phyloP scores from a whole-genome alignment of 2,888 invertebrate species.

The Xanthorhoe spadicearia region DNA sequence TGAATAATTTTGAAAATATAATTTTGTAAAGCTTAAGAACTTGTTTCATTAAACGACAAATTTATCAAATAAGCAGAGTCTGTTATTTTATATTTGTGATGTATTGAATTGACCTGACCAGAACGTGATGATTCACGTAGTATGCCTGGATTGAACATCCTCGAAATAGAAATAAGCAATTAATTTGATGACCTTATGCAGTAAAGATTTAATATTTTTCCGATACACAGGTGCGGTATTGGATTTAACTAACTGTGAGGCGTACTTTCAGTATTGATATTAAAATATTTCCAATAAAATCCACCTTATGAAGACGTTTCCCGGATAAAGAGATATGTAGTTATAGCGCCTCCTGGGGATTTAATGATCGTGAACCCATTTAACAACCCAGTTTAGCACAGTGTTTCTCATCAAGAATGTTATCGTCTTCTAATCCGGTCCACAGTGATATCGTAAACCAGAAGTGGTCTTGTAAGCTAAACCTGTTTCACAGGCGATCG shows the following conservation, averaged over 20 bases:
- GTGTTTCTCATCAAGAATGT: slow-evolving; percentile 75
- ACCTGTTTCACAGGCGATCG: slow-evolving; percentile 75
- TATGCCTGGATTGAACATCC: no score
- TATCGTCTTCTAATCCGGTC: slow-evolving; percentile 82
- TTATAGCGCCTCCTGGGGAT: slow-evolving; percentile 65
- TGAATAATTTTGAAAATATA: no score
- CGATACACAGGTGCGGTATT: slow-evolving; percentile 8
- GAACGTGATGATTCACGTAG: no score
- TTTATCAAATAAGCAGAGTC: no score
- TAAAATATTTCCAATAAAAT: slow-evolving; percentile 47
- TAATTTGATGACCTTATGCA: neutral
- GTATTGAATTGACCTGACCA: no score
- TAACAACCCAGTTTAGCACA: slow-evolving; percentile 74
- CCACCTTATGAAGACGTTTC: slow-evolving; percentile 57
- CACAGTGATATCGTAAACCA: slow-evolving; percentile 79
- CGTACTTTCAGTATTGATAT: slow-evolving; percentile 14
- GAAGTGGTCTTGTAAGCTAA: slow-evolving; percentile 77
- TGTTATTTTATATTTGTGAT: no score
- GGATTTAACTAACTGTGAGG: slow-evolving; percentile 6
- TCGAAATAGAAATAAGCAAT: no score
- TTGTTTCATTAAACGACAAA: no score
- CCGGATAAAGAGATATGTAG: slow-evolving; percentile 56
- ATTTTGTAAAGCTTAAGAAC: no score
- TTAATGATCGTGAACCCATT: slow-evolving; percentile 71
- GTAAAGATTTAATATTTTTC: neutral